phyloP scores from a whole-genome alignment of 2,888 invertebrate genomes.

The Dryobotodes eremita region DNA sequence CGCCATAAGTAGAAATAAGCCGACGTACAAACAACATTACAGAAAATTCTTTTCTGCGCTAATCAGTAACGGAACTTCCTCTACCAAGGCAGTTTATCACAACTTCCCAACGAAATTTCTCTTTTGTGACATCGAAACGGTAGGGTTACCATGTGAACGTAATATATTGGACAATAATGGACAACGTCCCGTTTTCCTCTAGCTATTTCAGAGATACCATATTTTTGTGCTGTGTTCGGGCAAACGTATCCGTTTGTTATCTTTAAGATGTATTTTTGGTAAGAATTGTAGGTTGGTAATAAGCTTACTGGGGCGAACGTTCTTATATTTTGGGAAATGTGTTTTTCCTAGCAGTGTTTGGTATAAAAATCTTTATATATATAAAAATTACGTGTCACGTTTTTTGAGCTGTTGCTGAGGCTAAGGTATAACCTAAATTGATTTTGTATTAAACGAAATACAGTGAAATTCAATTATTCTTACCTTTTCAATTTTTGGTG shows the following conservation, averaged over 20 bases:
- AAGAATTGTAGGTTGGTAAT: constrained; percentile 13
- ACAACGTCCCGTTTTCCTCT: constrained; percentile 46
- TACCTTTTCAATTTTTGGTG: too few species aligned
- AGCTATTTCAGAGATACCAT: constrained; percentile 30
- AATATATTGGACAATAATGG: constrained; percentile 57
- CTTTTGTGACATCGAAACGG: constrained; percentile 74
- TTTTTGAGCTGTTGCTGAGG: too few species aligned
- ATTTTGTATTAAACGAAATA: too few species aligned
- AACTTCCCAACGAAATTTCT: constrained; percentile 76
- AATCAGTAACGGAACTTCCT: constrained; percentile 82
- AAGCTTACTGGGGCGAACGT: neutral
- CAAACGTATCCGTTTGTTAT: constrained; percentile 34
- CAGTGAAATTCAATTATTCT: too few species aligned
- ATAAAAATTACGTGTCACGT: too few species aligned
- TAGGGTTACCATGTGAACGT: constrained; percentile 67
- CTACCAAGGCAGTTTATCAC: constrained; percentile 80
- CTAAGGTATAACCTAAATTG: too few species aligned
- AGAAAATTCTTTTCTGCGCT: constrained; percentile 77
- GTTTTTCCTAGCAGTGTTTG: neutral
- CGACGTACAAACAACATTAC: constrained; percentile 65
- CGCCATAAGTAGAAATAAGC: constrained; percentile 45
- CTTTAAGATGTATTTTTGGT: constrained; percentile 18
- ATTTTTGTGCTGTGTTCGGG: constrained; percentile 28
- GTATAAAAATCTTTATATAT: too few species aligned
- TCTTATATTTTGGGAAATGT: neutral